Base-by-base conservation (phyloP, 2,888 invertebrate genomes). In the Dynastes grantii region DNA sequence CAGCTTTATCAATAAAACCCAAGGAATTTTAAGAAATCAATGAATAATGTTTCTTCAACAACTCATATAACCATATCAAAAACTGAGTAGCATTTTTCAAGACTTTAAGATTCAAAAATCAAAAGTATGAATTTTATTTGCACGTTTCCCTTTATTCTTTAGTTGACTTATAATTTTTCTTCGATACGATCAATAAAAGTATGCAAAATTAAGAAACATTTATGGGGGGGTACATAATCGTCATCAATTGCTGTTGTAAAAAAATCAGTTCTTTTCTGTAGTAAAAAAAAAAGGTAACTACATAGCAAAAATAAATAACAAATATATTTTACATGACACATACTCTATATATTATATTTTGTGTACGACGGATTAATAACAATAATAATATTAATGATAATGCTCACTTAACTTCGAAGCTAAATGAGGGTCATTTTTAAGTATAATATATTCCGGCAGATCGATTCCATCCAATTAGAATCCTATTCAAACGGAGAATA, bases 241-340 rank as follows among this genome's bases (percentile, higher is more conserved):
- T 73, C 73, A 45, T 58, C 58, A 16, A 58, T 22, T 73, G 58
- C 58, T 37, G 73, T 73, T 70, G 37, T 70, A 73, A 73, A 73
- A 37, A 61, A 58, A 73, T 73, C 73, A 73, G 73, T 73, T 73
- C 73, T 73, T 73, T 73, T 73, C 45, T 55, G 22, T 71, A 58
- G 29, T 73, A 73, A 58, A 51, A 64, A 71, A 71, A 73, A 73
- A 58, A 5, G 32, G 58, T 73, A 73, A 73, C 73, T 58, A 73
- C 58, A 73, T 73, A 73, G 73, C 73, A 73, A 73, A 73, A 73
- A 73, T 73, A 73, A 73, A 73, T 73, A 73, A 73, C 73, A 73
- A 73, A 73, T 73, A 73, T 73, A 73, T 73, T 73, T 73, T 73
- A 73, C 73, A 73, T 58, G 58, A 73, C 73, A 73, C 73, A 73